Conservation (phyloP, 1,140 invertebrate species). For the Pachyrhynchus sulphureomaculatus region DNA sequence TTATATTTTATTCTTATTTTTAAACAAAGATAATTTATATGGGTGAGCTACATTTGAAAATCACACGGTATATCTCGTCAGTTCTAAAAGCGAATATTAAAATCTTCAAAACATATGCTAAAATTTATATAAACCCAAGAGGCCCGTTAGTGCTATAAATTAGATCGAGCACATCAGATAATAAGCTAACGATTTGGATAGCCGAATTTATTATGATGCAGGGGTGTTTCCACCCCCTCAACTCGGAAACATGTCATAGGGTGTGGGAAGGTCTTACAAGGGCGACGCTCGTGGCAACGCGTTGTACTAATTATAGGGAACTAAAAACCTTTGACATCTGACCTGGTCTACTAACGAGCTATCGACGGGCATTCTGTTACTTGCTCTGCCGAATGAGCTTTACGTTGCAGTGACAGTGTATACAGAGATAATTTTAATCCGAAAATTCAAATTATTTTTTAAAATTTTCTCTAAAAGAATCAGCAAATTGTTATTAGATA, state of each 20-base stretch:
- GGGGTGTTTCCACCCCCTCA: conserved; percentile 13
- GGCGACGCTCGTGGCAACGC: conserved; percentile 39
- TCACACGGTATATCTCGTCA: too few relatives aligned
- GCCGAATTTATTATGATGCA: conserved; percentile 24
- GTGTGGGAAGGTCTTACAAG: conserved; percentile 14
- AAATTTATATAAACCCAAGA: conserved; percentile 1
- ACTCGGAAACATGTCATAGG: neutral
- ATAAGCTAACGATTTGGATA: conserved; percentile 22
- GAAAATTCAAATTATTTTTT: too few relatives aligned
- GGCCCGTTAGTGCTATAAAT: conserved; percentile 8
- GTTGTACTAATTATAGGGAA: conserved; percentile 51
- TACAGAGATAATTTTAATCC: too few relatives aligned
- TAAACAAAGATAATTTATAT: too few relatives aligned
- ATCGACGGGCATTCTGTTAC: conserved; percentile 49
- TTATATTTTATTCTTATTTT: too few relatives aligned
- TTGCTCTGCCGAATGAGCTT: neutral
- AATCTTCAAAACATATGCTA: neutral
- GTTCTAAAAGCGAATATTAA: too few relatives aligned
- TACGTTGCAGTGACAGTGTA: too few relatives aligned
- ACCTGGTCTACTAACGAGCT: conserved; percentile 52
- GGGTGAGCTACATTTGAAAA: too few relatives aligned
- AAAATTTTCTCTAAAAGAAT: too few relatives aligned
- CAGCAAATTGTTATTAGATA: too few relatives aligned
- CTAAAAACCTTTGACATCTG: conserved; percentile 53
- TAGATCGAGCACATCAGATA: conserved; percentile 9